Evolutionary conservation across 1,140 invertebrate species (phyloP).

Genomic region (Leguminivora glycinivorella): DNA sequence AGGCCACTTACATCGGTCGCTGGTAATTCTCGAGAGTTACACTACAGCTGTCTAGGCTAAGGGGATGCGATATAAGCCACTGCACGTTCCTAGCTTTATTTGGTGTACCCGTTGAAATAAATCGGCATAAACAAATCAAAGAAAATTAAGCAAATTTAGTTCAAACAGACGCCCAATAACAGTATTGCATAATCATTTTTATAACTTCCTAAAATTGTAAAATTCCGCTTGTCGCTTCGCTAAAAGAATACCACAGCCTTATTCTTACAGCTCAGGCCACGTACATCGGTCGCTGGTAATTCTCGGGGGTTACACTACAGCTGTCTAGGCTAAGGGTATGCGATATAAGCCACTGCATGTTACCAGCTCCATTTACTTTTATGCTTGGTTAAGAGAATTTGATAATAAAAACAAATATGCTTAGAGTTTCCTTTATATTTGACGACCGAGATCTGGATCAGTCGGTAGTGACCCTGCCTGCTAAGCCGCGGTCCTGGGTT

Average conservation of each 20-base stretch:
- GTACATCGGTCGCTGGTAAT: slow-evolving; percentile 19
- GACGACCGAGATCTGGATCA: too few species aligned
- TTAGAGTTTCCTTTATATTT: too few species aligned
- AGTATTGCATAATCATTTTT: too few species aligned
- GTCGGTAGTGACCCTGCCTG: too few species aligned
- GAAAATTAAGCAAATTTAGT: too few species aligned
- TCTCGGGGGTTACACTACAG: slow-evolving; percentile 26
- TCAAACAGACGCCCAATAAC: too few species aligned
- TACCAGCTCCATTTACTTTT: slow-evolving; percentile 8
- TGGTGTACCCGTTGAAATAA: too few species aligned
- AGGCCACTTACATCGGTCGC: slow-evolving; percentile 9
- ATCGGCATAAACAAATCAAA: too few species aligned
- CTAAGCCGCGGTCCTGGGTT: too few species aligned
- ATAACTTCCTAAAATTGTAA: too few species aligned
- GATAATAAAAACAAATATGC: too few species aligned
- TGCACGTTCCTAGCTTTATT: slow-evolving; percentile 13
- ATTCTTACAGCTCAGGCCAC: slow-evolving; percentile 2
- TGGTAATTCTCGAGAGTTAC: slow-evolving; percentile 25
- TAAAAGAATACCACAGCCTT: background rate
- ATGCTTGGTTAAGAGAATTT: background rate
- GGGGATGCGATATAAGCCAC: slow-evolving; percentile 4
- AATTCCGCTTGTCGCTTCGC: background rate
- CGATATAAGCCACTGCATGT: slow-evolving; percentile 13
- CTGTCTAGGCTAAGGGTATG: slow-evolving; percentile 19
- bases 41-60: slow-evolving; percentile 27